Evolutionary conservation across 1,140 invertebrate species (phyloP).

Genomic region (Marisa cornuarietis): DNA sequence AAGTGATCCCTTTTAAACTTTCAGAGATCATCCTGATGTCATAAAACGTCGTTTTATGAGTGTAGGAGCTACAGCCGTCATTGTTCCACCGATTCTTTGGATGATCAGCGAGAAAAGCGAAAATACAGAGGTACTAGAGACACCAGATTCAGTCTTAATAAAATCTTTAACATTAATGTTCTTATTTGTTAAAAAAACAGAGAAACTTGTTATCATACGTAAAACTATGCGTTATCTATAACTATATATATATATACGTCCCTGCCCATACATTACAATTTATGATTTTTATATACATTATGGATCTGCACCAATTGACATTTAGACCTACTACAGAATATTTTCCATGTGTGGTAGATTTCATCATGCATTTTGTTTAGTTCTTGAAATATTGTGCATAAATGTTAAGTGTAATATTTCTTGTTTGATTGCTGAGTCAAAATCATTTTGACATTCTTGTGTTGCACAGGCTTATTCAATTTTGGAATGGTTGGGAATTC

Average conservation of each 20-base stretch:
- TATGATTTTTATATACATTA: too few species aligned
- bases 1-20: conserved; percentile 38
- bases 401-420: too few species aligned
- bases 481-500: conserved; percentile 80
- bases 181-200: background rate
- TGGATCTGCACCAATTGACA: too few species aligned
- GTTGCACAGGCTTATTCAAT: conserved; percentile 70
- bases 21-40: conserved; percentile 83
- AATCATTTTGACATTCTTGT: conserved; percentile 9
- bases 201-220: too few species aligned
- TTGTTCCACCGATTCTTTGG: conserved; percentile 82
- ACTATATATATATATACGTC: too few species aligned
- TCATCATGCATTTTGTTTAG: too few species aligned
- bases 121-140: conserved; percentile 39
- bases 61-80: conserved; percentile 80
- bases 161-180: background rate
- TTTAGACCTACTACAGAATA: too few species aligned
- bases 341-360: too few species aligned
- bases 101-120: conserved; percentile 54
- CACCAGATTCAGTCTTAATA: too few species aligned
- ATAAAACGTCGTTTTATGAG: conserved; percentile 89
- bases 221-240: too few species aligned
- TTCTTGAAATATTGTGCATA: too few species aligned
- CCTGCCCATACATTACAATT: too few species aligned
- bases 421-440: background rate